Base-by-base conservation (phyloP, 2,888 invertebrate species). In the Dolichomitus sp. region DNA sequence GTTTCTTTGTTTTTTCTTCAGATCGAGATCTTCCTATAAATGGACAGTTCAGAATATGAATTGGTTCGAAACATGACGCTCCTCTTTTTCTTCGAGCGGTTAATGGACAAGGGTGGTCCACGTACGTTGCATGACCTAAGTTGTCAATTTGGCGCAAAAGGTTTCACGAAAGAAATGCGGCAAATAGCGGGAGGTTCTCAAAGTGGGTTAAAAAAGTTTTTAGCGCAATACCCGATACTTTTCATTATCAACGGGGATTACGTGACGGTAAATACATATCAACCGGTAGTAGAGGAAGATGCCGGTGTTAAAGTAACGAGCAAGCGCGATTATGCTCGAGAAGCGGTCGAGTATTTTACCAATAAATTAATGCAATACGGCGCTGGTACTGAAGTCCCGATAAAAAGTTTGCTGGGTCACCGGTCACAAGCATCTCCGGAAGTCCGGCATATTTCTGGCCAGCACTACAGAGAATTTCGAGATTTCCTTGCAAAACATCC, bases 111-210 rank as follows among this genome's bases (percentile, higher is more conserved):
- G 95, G 97, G 98, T 90, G 98, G 98, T 94, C 98, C 99, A 86
- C 96, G 99, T 94, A 98, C 99, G 87, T 96, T 99, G 91, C 99
- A 99, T 94, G 99, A 99, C 95, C 96, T 99, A 89, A 99, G 99
- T 93, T 99, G 99, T 94, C 99, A 99, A 94, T 99, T 99, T 94
- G 99, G 99, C 91, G 99, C 99, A 89, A 99, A 99, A 94, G 99
- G 98, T 88, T 99, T 99, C 94, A 99, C 99, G 30, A 98, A 99
- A 95, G 99, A 99, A 95, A 99, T 99, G 99, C 95, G 98, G 89
- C 98, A 98, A 94, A 98, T 98, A 89, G 98, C 97, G 90, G 98
- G 99, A 87, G 99, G 99, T 89, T 99, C 98, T 88, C 99, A 99
- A 94, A 98, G 98, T 90, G 98, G 99, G 78, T 95, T 99, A 82